Evolutionary conservation across 2,113 vertebrate species (phyloP), one percentile per base, ranked within the genome.

Genomic region (Pterocles orientalis): DNA sequence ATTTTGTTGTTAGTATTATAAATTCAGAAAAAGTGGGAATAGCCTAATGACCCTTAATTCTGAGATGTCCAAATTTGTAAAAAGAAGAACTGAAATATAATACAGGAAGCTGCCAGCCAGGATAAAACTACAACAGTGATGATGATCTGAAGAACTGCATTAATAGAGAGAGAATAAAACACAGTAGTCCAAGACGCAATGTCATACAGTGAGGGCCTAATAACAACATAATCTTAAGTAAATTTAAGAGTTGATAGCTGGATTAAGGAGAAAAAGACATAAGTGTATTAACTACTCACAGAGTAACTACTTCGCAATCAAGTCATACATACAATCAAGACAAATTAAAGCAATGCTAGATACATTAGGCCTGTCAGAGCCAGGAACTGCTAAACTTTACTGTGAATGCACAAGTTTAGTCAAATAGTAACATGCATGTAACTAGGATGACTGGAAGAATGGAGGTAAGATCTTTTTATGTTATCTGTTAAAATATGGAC

Each of bases 381-480:
- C 29, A 48, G 29, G 12, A 86, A 51, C 13, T 33, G 19, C 11
- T 58, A 50, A 50, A 18, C 28, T 75, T 45, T 56, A 31, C 17
- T 15, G 9, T 33, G 12, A 82, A n/a, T 28, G 20, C 31, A 84
- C 9, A 62, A 51, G 68, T n/a, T 28, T 7, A 61, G 41, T 47
- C 26, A 72, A 72, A 76, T 9, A 45, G 17, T 60, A 72, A 64
- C 14, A 29, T 3, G 4, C 17, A 16, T 0, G 0, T 69, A 53
- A 61, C 54, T 14, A n/a, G 14, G 47, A 48, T 5, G 19, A 81
- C 0, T 57, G 31, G 39, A 50, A 70, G 4, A 73, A 53, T 7
- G 31, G 15, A 66, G 3, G 24, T 78, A 68, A 72, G 39, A 31
- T 20, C 28, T 85, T 62, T 73, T 8, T 41, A 28, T 5, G 33